Base-by-base conservation (phyloP, 1,140 invertebrate species). In the Brachionus sp. region DNA sequence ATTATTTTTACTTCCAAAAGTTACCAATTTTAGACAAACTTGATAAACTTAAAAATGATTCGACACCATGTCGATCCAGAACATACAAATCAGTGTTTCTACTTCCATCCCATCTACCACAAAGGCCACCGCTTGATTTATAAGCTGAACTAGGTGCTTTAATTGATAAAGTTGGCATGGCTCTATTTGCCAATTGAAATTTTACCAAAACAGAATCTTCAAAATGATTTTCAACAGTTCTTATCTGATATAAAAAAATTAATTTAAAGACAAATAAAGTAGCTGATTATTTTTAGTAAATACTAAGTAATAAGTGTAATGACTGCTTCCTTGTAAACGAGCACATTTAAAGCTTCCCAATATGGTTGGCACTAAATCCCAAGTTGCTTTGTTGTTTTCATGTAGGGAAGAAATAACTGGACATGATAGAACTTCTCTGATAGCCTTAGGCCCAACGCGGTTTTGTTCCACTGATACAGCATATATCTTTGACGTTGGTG, bases 151-250 rank as follows among this genome's bases (percentile, higher is more conserved):
- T 23, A 5, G 70, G 70, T 46, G 42, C 19, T 25, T 10, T 12
- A 35, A 75, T 46, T 33, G 70, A 75, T 19, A 75, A 19, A 44
- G 19, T 25, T 3, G 39, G 39, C 39, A 75, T 75, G 10, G 16
- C 39, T 75, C 70, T 75, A 46, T 23, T 75, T 13, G n/a, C 25
- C 5, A 73, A 39, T 39, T 73, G 33, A 73, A 73, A 73, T 73
- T 73, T 37, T 3, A 73, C 68, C 68, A 39, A 23, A 39, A 73
- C 19, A 39, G 68, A 42, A 73, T 73, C 37, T 39, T 42, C 16
- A 42, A 73, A 73, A 73, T 73, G 33, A 39, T 73, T 23, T 42
- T 73, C 68, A 44, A 73, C 68, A 39, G 68, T 73, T 73, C 68
- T 73, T 3, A 73, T 42, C 64, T 33, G 3, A 53, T 16, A 53